A percentile compares a stretch with the other conserved stretches of the same genome.
Conservation (phyloP, 1,140 invertebrate genomes). For the Anastrepha obliqua region DNA sequence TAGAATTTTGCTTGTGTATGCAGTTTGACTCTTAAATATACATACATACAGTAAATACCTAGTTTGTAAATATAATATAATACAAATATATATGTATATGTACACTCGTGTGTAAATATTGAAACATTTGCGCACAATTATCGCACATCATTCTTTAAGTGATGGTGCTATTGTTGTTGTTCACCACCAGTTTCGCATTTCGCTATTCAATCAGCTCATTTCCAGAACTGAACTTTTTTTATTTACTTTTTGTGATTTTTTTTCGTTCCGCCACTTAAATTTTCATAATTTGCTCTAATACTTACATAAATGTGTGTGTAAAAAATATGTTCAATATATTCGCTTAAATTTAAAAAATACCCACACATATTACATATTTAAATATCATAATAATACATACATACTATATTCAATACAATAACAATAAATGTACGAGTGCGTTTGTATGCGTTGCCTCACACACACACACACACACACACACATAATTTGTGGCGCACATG, state of each 20-base stretch:
- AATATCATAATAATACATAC: conserved; percentile 11
- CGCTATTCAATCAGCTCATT: conserved; percentile 4
- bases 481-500: background rate
- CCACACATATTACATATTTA: background rate
- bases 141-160: background rate
- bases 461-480: background rate
- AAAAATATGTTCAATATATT: conserved; percentile 46
- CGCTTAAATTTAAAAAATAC: conserved; percentile 43
- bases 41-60: conserved; percentile 10
- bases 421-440: conserved; percentile 19
- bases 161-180: background rate
- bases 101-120: conserved; percentile 35
- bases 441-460: background rate
- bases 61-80: conserved; percentile 48
- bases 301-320: conserved; percentile 27
- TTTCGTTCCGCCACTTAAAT: background rate
- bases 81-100: conserved; percentile 19
- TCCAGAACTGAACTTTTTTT: background rate
- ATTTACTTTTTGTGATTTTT: background rate
- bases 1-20: background rate
- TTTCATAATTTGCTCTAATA: conserved; percentile 31
- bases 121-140: conserved; percentile 19
- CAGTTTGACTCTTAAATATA: background rate
- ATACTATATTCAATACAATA: conserved; percentile 23
- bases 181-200: background rate